Conservation (phyloP, 2,113 vertebrate genomes). For the Oenanthe oenanthe region DNA sequence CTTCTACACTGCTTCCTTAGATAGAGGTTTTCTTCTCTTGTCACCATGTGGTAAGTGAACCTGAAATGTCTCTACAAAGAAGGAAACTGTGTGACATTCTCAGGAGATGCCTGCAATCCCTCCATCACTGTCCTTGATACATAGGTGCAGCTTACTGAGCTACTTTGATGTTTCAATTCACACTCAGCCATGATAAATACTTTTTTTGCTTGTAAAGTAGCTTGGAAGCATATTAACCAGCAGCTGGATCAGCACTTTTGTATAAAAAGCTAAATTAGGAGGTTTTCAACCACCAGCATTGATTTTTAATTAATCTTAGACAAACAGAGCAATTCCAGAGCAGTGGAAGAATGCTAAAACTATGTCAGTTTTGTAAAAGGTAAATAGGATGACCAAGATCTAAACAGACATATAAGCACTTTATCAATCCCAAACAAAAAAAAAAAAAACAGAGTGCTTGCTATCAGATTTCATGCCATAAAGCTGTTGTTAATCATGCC, state of each 20-base stretch:
- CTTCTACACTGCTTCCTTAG: neutral
- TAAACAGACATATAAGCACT: neutral
- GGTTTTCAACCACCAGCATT: slow-evolving; percentile 2
- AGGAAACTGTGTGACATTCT: neutral
- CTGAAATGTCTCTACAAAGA: neutral
- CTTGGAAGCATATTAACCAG: neutral
- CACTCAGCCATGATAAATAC: neutral
- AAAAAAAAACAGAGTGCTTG: neutral
- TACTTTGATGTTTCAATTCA: neutral
- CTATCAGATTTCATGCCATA: neutral
- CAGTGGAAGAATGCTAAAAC: neutral
- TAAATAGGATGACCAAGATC: neutral
- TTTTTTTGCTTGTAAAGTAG: neutral
- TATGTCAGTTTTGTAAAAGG: neutral
- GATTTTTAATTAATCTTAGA: slow-evolving; percentile 37
- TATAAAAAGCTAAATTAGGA: neutral
- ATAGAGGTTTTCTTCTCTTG: neutral
- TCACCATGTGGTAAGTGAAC: neutral
- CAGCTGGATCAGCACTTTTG: neutral
- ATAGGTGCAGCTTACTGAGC: neutral
- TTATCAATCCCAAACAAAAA: neutral
- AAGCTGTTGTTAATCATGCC: neutral
- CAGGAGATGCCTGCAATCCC: neutral
- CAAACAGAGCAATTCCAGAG: neutral
- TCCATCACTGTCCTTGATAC: neutral